Base-by-base conservation (phyloP, 2,797 vertebrate genomes). In the Bovichtus diacanthus region DNA sequence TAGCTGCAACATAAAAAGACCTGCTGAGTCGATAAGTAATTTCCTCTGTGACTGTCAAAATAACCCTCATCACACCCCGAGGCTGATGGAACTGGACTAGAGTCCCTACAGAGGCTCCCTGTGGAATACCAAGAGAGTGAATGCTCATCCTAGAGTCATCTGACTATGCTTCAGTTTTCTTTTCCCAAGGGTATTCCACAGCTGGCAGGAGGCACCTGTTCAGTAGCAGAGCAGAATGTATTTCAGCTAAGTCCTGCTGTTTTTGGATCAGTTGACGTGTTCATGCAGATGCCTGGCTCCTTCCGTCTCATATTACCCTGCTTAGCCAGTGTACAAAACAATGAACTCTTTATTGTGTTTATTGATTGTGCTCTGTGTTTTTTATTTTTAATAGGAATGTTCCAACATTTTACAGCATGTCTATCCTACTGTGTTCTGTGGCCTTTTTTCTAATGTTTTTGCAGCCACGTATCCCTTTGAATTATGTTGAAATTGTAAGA, bases 21-120 rank as follows among this genome's bases (percentile, higher is more conserved):
- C 31, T 1, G 2, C 53, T 81, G 56, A 81, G 86, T 87, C 73
- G 29, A 82, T 82, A 79, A 60, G 46, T 78, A 44, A 88, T 85
- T 85, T 84, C 69, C 74, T 83, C 50, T 27, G 5, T 72, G 34
- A 34, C 54, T 71, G 27, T n/a, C 34, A 67, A 73, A 73, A 39
- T 21, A 49, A 53, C 15, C 9, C 36, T 54, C 5, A 59, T 61
- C 56, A 21, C 21, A 56, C 41, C 67, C 60, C 46, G 70, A 74
- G 67, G 70, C 67, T 11, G 27, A 23, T 19, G 43, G 0, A 60
- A 23, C 46, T 34, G 41, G 56, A 69, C 0, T 13, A 4, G 69
- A 69, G 64, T 51, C 65, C 44, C 41, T 5, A 46, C 41, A 47
- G 7, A 67, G 60, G 41, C 39, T 46, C 65, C 65, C 61, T 64